Percentiles rank a stretch among this genome's conserved stretches.
phyloP scores from a whole-genome alignment of 2,888 invertebrate species.

The Protophormia terraenovae region DNA sequence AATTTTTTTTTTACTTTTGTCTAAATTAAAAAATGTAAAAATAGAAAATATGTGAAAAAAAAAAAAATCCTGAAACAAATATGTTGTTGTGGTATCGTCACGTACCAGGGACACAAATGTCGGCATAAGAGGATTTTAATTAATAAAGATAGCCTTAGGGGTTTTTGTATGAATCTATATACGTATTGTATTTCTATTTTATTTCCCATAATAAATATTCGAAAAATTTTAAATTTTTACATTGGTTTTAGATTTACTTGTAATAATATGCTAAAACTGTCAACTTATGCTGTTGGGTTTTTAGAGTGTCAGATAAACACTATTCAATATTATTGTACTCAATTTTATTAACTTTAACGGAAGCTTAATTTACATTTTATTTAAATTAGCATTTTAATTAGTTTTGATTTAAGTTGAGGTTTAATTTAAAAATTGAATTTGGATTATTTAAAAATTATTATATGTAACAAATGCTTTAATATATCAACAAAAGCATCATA shows the following conservation, averaged over 20 bases:
- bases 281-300: background rate
- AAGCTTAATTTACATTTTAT: too few species aligned
- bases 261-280: too few species aligned
- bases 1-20: background rate
- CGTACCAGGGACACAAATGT: constrained; percentile 29
- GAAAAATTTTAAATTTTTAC: background rate
- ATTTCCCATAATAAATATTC: background rate
- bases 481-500: too few species aligned
- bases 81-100: constrained; percentile 32
- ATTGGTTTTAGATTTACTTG: too few species aligned
- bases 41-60: constrained; percentile 6
- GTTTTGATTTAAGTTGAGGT: too few species aligned
- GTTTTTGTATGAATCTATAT: background rate
- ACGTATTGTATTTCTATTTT: background rate
- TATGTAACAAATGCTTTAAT: too few species aligned
- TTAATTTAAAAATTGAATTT: too few species aligned
- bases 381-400: too few species aligned
- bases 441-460: too few species aligned
- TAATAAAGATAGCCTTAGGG: constrained; percentile 16
- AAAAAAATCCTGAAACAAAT: constrained; percentile 3
- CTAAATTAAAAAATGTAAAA: background rate
- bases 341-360: too few species aligned
- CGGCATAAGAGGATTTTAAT: constrained; percentile 37
- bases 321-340: background rate
- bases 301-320: background rate